Evolutionary conservation across 2,113 vertebrate species (phyloP), one percentile per base, ranked within the genome.

Genomic region (Peromyscus polionotus): DNA sequence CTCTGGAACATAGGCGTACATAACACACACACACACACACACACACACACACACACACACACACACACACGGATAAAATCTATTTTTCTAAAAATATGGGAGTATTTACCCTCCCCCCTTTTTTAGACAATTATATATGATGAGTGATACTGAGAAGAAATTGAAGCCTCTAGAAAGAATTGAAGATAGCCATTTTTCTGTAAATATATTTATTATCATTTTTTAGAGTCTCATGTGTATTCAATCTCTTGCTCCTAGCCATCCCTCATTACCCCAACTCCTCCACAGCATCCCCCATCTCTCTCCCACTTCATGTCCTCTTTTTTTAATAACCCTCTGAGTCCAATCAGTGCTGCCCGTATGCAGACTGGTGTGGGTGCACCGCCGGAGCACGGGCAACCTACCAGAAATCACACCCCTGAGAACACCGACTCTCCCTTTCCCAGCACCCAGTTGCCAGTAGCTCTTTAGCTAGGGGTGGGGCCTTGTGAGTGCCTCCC

Each of bases 121-220:
- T 59, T 81, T 59, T 20, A 42, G 39, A 54, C n/a, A 75, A 81
- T 85, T 73, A 77, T 63, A 48, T 84, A 54, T n/a, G 1, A 3
- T 63, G 26, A 83, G 12, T 67, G 33, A 57, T 88, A 5, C 65
- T 88, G 81, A 93, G 33, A 91, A 88, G 63, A 75, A 85, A 61
- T 63, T 20, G 75, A 93, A 88, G 10, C 39, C 76, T 95, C 54
- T 90, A 72, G 51, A 87, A 88, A 63, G 75, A 39, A 42, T n/a
- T 76, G 57, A 24, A 75, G 6, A 26, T 6, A 86, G 70, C 57
- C 76, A 67, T 91, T 70, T 91, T 67, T 86, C 42, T 67, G 28
- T 67, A 67, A 45, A 67, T 48, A 67, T 45, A 39, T 84, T 83
- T 84, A 84, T 65, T 65, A 65, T 85, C 4, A 17, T 63, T 28